Evolutionary conservation across 2,113 vertebrate genomes (phyloP).

Genomic region (Isichthys henryi): DNA sequence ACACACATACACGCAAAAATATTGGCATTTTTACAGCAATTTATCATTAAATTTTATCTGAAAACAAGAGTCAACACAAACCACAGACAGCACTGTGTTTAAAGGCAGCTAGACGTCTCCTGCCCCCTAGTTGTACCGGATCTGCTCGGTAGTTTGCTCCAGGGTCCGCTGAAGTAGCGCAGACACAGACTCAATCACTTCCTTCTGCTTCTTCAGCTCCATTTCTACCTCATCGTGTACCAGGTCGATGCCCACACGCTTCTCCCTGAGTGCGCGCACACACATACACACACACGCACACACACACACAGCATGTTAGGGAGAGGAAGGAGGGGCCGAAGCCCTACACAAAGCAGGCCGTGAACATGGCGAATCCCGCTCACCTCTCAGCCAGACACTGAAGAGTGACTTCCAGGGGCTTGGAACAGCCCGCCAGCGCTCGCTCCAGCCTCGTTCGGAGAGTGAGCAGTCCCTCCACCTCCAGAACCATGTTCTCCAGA

Average conservation of each 20-base stretch:
- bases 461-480: conserved; percentile 61
- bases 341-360: neutral
- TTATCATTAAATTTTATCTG: neutral
- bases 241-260: conserved; percentile 63
- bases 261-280: conserved; percentile 54
- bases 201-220: conserved; percentile 74
- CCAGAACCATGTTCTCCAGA: conserved; percentile 66
- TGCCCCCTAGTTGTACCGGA: conserved; percentile 58
- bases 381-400: conserved; percentile 78
- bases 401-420: conserved; percentile 61
- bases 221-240: conserved; percentile 68
- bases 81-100: neutral
- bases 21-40: neutral
- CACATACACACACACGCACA: neutral
- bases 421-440: conserved; percentile 64
- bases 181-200: conserved; percentile 57
- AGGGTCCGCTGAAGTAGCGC: conserved; percentile 63
- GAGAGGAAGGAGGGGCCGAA: neutral
- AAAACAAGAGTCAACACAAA: neutral
- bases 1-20: neutral
- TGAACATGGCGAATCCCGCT: neutral
- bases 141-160: conserved; percentile 78
- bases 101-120: neutral
- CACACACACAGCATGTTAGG: neutral
- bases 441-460: conserved; percentile 64